Evolutionary conservation across 2,113 vertebrate genomes (phyloP), one percentile per base, ranked within the genome.

Genomic region (Albula glossodonta): DNA sequence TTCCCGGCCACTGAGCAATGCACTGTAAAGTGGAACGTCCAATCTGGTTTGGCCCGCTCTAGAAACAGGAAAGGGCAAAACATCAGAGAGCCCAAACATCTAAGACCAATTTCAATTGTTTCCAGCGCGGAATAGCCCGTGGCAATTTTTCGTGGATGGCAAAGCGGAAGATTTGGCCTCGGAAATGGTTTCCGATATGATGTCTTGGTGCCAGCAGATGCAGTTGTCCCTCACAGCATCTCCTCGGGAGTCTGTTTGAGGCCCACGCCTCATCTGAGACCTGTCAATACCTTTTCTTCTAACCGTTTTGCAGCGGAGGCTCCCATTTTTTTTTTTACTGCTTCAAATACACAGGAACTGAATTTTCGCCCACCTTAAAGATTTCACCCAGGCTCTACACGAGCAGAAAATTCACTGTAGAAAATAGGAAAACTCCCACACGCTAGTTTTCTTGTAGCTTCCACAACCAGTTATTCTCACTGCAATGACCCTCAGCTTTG

Each of bases 151-250:
- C 86, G 88, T 89, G 87, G 90, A 93, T 91, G 88, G 87, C 85
- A 88, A 91, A 80, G 91, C 90, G 15, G 49, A 90, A 88, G 91
- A 93, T 94, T 90, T 88, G 90, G 91, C 87, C 51, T 17, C 63
- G 78, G 66, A 78, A 94, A 91, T 90, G 93, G 94, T 94, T 94
- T 94, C 93, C 93, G 90, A 93, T 92, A 92, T 88, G 56, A 87
- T 92, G 92, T 92, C 83, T 57, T 89, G 83, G 81, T 89, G 88
- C 88, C n/a, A 87, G 86, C 89, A 91, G 89, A 90, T 90, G 91
- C 88, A 89, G 83, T 80, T 49, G 80, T 78, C 88, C 89, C 92
- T 89, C 22, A 63, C 90, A 91, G 88, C 84, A 41, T 10, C 12
- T 25, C 22, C 80, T 25, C 52, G n/a, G 6, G 51, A 56, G 89